Percentiles rank a stretch among this genome's conserved stretches.
These are phyloP conservation scores for Ruditapes philippinarum DNA, from an alignment of 1,140 invertebrate species.

Conservation along the genomic window DNA sequence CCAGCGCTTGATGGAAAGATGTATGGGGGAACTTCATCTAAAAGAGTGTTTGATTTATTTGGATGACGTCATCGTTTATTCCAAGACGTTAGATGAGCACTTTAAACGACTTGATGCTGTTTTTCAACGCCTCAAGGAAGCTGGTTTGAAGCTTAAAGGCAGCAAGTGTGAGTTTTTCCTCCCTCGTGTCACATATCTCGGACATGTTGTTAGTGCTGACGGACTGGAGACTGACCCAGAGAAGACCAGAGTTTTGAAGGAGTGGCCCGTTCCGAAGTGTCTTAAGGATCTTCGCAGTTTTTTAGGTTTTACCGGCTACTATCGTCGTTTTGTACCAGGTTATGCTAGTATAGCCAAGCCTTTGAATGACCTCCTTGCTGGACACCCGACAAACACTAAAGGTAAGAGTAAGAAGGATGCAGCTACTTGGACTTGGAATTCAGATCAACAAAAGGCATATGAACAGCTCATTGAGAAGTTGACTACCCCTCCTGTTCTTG, in stretches of 20 bases:
- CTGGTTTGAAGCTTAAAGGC: conserved; percentile 73
- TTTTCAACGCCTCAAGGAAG: conserved; percentile 68
- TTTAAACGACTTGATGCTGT: conserved; percentile 71
- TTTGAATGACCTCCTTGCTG: conserved; percentile 74
- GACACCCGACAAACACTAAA: neutral
- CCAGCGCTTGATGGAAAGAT: conserved; percentile 46
- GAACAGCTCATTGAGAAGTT: conserved; percentile 63
- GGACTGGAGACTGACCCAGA: conserved; percentile 82
- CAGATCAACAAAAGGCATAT: conserved; percentile 52
- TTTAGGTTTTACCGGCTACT: conserved; percentile 86
- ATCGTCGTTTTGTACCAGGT: conserved; percentile 82
- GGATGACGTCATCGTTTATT: conserved; percentile 24
- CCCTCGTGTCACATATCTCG: conserved; percentile 56
- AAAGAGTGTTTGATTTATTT: conserved; percentile 36
- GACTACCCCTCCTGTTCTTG: conserved; percentile 64
- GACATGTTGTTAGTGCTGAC: conserved; percentile 66
- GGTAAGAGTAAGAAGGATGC: neutral
- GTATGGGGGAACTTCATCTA: conserved; percentile 35
- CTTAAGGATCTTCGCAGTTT: conserved; percentile 85
- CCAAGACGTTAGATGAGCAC: neutral
- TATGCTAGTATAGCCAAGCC: conserved; percentile 79
- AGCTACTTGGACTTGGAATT: neutral
- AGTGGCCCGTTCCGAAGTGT: conserved; percentile 74
- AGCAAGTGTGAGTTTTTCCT: conserved; percentile 86
- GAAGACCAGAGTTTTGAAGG: conserved; percentile 85